Evolutionary conservation across 2,888 invertebrate genomes (phyloP).

Genomic region (Carcina quercana): DNA sequence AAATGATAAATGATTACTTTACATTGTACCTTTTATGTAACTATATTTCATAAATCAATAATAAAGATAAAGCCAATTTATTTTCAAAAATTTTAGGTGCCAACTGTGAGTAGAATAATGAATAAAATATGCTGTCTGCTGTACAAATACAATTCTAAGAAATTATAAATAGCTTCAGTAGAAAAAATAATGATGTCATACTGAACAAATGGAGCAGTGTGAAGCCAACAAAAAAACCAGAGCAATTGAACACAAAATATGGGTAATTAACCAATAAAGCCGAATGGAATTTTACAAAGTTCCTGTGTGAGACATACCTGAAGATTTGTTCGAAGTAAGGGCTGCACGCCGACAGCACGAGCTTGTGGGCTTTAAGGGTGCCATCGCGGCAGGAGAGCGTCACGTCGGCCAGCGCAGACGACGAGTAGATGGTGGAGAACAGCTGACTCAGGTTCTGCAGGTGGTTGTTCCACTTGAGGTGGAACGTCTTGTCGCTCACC

Average conservation of each 20-base stretch:
- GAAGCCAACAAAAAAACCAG: constrained; percentile 17
- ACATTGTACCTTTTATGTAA: constrained; percentile 31
- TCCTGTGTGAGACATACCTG: constrained; percentile 47
- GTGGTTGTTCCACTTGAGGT: constrained; percentile 83
- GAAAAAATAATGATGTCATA: constrained; percentile 60
- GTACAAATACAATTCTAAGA: constrained; percentile 37
- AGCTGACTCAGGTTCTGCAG: constrained; percentile 81
- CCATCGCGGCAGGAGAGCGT: constrained; percentile 83
- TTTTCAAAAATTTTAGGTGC: background rate
- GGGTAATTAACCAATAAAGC: background rate
- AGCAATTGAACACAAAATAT: constrained; percentile 12
- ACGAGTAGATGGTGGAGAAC: constrained; percentile 80
- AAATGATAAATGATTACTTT: constrained; percentile 27
- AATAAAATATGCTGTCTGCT: constrained; percentile 34
- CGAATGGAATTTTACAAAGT: background rate
- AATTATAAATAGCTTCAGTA: constrained; percentile 50
- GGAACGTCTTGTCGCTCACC: constrained; percentile 79
- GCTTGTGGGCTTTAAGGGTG: constrained; percentile 80
- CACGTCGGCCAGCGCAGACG: constrained; percentile 80
- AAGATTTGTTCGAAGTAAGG: constrained; percentile 85
- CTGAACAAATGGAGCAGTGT: constrained; percentile 45
- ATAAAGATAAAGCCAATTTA: background rate
- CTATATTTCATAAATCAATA: constrained; percentile 9
- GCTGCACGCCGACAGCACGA: constrained; percentile 84
- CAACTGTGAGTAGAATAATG: constrained; percentile 16